A percentile compares a stretch with the other conserved stretches of the same genome.
These are phyloP conservation scores for Caenorhabditis angaria DNA, from an alignment of 2,888 invertebrate genomes.

Conservation along the genomic window DNA sequence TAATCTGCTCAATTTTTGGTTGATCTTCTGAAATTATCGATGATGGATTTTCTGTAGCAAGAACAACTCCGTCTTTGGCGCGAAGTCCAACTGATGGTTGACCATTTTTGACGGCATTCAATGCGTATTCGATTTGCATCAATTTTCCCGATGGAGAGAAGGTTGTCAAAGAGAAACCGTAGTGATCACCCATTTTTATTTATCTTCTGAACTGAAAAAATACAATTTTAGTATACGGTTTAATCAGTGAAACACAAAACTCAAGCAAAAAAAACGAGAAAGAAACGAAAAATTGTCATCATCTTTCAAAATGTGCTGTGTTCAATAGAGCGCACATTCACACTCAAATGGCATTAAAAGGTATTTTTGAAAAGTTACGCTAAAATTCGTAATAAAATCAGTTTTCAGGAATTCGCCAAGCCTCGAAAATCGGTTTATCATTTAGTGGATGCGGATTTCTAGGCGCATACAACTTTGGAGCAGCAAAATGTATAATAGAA, in stretches of 20 bases:
- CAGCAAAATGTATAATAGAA: conserved; percentile 59
- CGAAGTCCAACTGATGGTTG: conserved; percentile 90
- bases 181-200: conserved; percentile 68
- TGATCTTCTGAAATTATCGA: conserved; percentile 95
- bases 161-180: conserved; percentile 71
- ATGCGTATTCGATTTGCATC: conserved; percentile 99
- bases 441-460: conserved; percentile 69
- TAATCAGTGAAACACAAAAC: conserved; percentile 9
- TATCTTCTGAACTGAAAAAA: neutral
- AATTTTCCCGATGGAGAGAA: conserved; percentile 95
- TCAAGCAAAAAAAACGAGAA: conserved; percentile 11
- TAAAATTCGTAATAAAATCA: neutral
- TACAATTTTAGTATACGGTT: neutral
- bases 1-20: conserved; percentile 93
- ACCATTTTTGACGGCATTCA: conserved; percentile 97
- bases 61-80: conserved; percentile 97
- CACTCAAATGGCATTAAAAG: neutral
- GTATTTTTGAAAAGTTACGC: neutral
- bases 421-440: conserved; percentile 50
- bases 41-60: conserved; percentile 98
- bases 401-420: conserved; percentile 21
- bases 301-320: conserved; percentile 19
- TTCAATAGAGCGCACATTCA: conserved; percentile 34
- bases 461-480: conserved; percentile 69
- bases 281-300: conserved; percentile 38